Evolutionary conservation across 1,140 invertebrate species (phyloP).

Genomic region (Lasaia peninsularis): DNA sequence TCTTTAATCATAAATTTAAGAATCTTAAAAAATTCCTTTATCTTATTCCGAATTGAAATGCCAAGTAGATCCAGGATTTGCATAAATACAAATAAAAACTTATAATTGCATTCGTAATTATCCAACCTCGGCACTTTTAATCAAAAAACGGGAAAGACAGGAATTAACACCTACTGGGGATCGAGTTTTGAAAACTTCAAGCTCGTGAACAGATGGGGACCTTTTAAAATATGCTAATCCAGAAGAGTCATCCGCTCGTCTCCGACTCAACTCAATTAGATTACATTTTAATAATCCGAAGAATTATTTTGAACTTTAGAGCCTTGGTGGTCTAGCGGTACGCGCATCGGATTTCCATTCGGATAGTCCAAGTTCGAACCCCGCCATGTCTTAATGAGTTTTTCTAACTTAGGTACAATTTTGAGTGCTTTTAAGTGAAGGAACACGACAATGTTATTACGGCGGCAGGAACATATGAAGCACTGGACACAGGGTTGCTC

Average conservation of each 20-base stretch:
- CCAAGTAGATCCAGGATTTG: neutral
- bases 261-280: constrained; percentile 1
- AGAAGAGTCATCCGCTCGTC: constrained; percentile 1
- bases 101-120: constrained; percentile 1
- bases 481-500: no score
- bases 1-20: no score
- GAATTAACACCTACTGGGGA: constrained; percentile 23
- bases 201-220: constrained; percentile 22
- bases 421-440: no score
- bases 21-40: no score
- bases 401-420: no score
- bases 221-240: constrained; percentile 27
- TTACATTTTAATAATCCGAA: constrained; percentile 5
- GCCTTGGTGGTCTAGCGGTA: no score
- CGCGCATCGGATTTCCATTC: no score
- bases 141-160: constrained; percentile 13
- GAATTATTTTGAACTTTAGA: neutral
- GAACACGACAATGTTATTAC: no score
- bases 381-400: no score
- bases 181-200: constrained; percentile 20
- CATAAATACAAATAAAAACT: constrained; percentile 9
- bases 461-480: no score
- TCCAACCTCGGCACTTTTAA: constrained; percentile 16
- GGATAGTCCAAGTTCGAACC: no score
- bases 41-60: no score